Evolutionary conservation across 2,888 invertebrate species (phyloP).

Genomic region (Phrixothrix hirtus): DNA sequence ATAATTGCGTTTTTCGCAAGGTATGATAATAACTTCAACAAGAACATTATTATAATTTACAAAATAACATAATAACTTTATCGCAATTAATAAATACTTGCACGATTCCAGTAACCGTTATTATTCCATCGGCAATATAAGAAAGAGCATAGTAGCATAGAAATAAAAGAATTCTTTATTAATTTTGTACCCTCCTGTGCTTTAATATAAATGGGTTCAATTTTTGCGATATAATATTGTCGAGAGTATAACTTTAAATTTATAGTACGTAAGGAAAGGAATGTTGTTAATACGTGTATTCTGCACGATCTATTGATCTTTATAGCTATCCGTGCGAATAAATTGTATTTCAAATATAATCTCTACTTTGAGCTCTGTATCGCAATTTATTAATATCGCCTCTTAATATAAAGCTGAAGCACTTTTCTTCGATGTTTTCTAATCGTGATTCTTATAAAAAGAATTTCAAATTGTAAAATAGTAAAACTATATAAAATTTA

Average conservation of each 20-base stretch:
- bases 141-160: no score
- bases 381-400: slow-evolving; percentile 26
- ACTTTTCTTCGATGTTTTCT: no score
- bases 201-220: not conserved
- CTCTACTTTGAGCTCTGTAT: slow-evolving; percentile 34
- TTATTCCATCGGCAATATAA: no score
- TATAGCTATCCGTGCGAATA: slow-evolving; percentile 40
- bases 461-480: no score
- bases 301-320: slow-evolving; percentile 45
- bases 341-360: slow-evolving; percentile 43
- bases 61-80: not conserved
- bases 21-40: slow-evolving; percentile 23
- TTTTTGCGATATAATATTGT: slow-evolving; percentile 5
- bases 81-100: not conserved
- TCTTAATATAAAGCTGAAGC: slow-evolving; percentile 2
- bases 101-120: not conserved
- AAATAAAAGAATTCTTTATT: no score
- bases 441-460: no score
- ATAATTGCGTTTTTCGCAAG: not conserved
- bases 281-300: slow-evolving; percentile 45
- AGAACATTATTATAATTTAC: slow-evolving; percentile 6
- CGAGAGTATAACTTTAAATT: slow-evolving; percentile 20
- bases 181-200: no score
- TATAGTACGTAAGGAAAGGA: slow-evolving; percentile 39
- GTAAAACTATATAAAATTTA: no score